phyloP scores from a whole-genome alignment of 2,797 vertebrate species.

The Avahi laniger region DNA sequence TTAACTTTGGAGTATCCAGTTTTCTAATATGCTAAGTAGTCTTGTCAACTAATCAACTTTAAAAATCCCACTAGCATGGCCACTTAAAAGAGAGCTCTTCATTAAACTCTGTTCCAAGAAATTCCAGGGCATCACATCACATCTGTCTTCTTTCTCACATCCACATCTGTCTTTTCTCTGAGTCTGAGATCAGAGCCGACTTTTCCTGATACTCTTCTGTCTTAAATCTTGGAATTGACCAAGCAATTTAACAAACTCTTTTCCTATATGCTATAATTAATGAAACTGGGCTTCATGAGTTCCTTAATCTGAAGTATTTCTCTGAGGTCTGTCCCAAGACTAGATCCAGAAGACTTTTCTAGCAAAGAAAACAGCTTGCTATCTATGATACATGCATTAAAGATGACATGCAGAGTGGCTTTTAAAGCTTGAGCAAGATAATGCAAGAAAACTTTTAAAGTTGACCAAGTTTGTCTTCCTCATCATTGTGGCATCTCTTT shows the following conservation, averaged over 20 bases:
- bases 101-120: conserved; percentile 56
- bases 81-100: conserved; percentile 55
- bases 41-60: conserved; percentile 68
- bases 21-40: conserved; percentile 65
- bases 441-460: neutral
- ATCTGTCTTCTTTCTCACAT: conserved; percentile 53
- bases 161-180: conserved; percentile 17
- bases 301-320: neutral
- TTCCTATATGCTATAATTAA: neutral
- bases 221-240: conserved; percentile 31
- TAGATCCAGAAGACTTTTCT: neutral
- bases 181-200: conserved; percentile 27
- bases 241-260: conserved; percentile 14
- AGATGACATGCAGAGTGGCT: neutral
- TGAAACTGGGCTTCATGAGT: neutral
- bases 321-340: neutral
- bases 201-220: conserved; percentile 1
- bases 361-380: neutral
- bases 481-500: neutral
- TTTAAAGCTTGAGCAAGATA: neutral
- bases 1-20: conserved; percentile 63
- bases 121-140: conserved; percentile 32
- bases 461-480: neutral
- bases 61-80: conserved; percentile 59
- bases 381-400: neutral